phyloP scores from a whole-genome alignment of 2,113 vertebrate genomes.

The Tetraodon nigroviridis region DNA sequence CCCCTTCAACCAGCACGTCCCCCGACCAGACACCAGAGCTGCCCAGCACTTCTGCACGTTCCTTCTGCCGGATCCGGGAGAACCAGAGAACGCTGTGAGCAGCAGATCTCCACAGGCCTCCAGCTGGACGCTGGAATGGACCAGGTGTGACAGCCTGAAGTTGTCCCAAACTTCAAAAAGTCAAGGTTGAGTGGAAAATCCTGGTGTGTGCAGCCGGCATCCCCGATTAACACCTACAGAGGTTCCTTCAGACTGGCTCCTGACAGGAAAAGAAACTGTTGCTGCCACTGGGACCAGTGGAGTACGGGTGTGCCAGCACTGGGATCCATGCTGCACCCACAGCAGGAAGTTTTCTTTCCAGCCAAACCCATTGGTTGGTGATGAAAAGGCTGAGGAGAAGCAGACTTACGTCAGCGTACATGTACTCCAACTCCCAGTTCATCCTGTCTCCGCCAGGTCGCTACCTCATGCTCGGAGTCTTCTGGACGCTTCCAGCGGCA shows the following conservation, averaged over 20 bases:
- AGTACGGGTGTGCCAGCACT: constrained; percentile 40
- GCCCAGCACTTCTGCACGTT: constrained; percentile 46
- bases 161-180: too few species aligned
- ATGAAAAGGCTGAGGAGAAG: constrained; percentile 11
- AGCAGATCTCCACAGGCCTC: too few species aligned
- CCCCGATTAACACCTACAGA: too few species aligned
- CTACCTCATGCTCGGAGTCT: constrained; percentile 58
- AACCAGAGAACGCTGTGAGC: too few species aligned
- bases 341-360: too few species aligned
- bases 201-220: too few species aligned
- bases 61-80: constrained; percentile 13
- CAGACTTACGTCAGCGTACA: constrained; percentile 81
- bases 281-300: too few species aligned
- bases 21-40: constrained; percentile 13
- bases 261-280: too few species aligned
- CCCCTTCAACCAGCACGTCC: neutral
- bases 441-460: constrained; percentile 49
- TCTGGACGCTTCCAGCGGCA: constrained; percentile 33
- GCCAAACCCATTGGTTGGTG: neutral
- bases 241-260: too few species aligned
- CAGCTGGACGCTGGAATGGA: too few species aligned
- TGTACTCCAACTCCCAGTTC: constrained; percentile 76
- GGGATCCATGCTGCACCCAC: neutral
- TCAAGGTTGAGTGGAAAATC: too few species aligned
- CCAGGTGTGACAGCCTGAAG: too few species aligned